Evolutionary conservation across 2,888 invertebrate genomes (phyloP), one percentile per base, ranked within the genome.

Genomic region (Drosophila mayaguana): DNA sequence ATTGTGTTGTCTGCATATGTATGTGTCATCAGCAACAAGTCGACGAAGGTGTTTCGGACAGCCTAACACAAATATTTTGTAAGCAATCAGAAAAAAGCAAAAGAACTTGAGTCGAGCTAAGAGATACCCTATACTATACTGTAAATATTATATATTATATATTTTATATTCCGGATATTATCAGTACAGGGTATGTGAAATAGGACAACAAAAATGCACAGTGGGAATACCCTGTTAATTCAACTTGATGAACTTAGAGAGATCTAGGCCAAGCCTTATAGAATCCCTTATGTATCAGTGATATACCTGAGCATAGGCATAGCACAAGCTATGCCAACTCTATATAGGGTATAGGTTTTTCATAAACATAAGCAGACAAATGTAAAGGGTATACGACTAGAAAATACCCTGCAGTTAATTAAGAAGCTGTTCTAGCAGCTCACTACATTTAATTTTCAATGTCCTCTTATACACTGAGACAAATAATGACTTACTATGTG

Each of bases 1-100:
- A 25, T 36, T 22, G 3, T 61, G 48, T 25, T 16, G 25, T 63
- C 42, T 32, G 45, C 25, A 50, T 34, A 62, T 51, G 68, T 76
- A 76, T 70, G 56, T 76, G 56, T 76, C 75, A 78, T 72, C 81
- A 53, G 83, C 83, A 83, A 85, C 83, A 83, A 83, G 83, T 83
- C 55, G 67, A 61, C 56, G 55, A 54, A 63, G 63, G 55, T 62
- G 56, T 63, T 68, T 46, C 46, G 54, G 7, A 14, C 43, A 43
- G 20, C 50, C 36, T 20, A 48, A 34, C 9, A 16, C 22, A 28
- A 51, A 45, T 25, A 50, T 12, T 43, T 18, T 54, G 53, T 51
- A 14, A 53, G 51, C 22, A 54, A 38, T 38, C 6, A n/a, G 22
- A 38, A 16, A 40, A 32, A 50, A 46, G 32, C 25, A 62, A 20